Base-by-base conservation (phyloP, 2,797 vertebrate genomes). In the Argentina silus region DNA sequence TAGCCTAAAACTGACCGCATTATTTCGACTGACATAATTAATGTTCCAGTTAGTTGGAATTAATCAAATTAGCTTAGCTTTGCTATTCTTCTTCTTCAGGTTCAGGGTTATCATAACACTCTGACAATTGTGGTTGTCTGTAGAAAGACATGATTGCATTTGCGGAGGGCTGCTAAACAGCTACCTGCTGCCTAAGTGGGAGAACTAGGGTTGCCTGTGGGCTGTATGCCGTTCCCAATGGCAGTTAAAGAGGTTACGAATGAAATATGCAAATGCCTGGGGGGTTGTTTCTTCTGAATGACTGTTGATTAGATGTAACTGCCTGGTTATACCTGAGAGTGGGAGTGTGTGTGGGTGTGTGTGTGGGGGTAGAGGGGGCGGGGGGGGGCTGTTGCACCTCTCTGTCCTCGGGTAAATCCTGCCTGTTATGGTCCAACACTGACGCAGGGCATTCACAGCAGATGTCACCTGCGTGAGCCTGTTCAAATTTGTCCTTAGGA, bases 401-500 rank as follows among this genome's bases (percentile, higher is more conserved):
- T 11, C 42, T 76, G 70, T 64, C 66, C 73, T 70, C 70, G 50
- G 72, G 73, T 74, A 74, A 72, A 74, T 55, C 69, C 44, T 56
- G 42, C 65, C 48, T 44, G 67, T 69, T 44, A 63, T 67, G 50
- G 48, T 65, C 68, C 55, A 36, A 63, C 76, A 57, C 59, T 47
- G 43, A 63, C 74, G 74, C 64, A 73, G 61, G 53, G 67, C 70
- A 65, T 57, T 86, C 71, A 51, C 80, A 91, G 86, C 93, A 94
- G 93, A 93, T 94, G 93, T 91, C 92, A 81, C 80, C 79, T 83
- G 83, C 76, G 68, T 77, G 67, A 78, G 69, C 71, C 87, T 61
- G 83, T 87, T 91, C 90, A 78, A 89, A 88, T 91, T 81, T 90
- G 89, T 89, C 89, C 85, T 82, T 78, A 86, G 87, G 80, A 89